Evolutionary conservation across 2,113 vertebrate genomes (phyloP).

Genomic region (Pelecanoides urinatrix): DNA sequence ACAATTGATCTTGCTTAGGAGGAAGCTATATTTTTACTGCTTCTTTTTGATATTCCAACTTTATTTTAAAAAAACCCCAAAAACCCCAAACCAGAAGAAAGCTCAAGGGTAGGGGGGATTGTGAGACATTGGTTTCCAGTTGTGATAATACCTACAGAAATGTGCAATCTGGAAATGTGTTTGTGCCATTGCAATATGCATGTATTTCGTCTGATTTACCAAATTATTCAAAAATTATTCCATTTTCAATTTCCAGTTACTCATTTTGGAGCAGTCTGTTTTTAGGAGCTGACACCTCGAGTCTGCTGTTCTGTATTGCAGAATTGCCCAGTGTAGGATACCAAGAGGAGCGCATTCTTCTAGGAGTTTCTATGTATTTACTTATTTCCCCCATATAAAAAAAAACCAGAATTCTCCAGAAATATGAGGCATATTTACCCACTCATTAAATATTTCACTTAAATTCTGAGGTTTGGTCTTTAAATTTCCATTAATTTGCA

Average conservation of each 20-base stretch:
- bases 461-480: slow-evolving; percentile 58
- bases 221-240: neutral
- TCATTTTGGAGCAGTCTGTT: neutral
- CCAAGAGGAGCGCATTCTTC: neutral
- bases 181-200: too few relatives aligned
- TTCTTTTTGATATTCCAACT: neutral
- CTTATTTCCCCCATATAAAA: neutral
- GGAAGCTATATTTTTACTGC: neutral
- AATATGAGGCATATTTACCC: neutral
- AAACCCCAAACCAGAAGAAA: neutral
- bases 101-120: neutral
- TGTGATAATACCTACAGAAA: neutral
- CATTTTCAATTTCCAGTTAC: neutral
- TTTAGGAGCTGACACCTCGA: neutral
- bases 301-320: neutral
- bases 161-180: neutral
- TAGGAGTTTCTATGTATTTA: neutral
- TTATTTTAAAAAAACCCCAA: neutral
- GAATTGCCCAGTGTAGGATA: neutral
- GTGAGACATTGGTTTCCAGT: neutral
- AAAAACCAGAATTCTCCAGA: neutral
- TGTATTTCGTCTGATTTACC: neutral
- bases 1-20: neutral
- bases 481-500: slow-evolving; percentile 70
- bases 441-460: slow-evolving; percentile 52